A percentile compares a stretch with the other conserved stretches of the same genome.
These are phyloP conservation scores for Neotoma lepida DNA, from an alignment of 2,113 vertebrate species.

Conservation along the genomic window DNA sequence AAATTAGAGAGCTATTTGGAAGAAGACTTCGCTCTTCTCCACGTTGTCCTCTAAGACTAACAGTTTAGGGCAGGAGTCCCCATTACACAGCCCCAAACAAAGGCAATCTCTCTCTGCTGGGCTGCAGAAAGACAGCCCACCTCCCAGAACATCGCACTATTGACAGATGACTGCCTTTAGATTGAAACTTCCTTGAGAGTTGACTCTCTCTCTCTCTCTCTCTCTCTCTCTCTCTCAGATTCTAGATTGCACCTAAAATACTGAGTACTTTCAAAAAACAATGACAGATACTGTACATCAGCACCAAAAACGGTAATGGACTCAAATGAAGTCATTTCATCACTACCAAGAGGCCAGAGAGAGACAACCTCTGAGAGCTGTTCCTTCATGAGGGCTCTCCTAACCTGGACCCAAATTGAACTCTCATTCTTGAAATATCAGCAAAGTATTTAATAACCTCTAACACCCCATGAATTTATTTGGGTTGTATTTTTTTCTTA, in stretches of 20 bases:
- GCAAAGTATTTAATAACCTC: background rate
- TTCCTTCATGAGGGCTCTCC: background rate
- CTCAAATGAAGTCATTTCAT: constrained; percentile 50
- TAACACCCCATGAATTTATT: background rate
- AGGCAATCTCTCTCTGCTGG: background rate
- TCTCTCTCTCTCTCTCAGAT: constrained; percentile 42
- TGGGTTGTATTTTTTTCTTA: constrained; percentile 3
- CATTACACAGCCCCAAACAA: background rate
- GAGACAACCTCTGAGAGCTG: constrained; percentile 14
- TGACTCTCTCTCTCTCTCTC: background rate
- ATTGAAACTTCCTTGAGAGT: constrained; percentile 54
- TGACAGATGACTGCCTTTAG: constrained; percentile 33
- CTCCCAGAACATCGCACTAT: background rate
- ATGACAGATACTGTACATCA: constrained; percentile 36
- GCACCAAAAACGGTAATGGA: constrained; percentile 56
- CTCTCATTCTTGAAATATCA: constrained; percentile 49
- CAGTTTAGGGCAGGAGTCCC: background rate
- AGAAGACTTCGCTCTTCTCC: constrained; percentile 9
- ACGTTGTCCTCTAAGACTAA: constrained; percentile 35
- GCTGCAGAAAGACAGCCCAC: background rate
- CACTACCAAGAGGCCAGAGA: constrained; percentile 29
- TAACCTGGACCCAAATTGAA: constrained; percentile 47
- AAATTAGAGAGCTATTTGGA: constrained; percentile 43
- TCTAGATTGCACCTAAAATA: constrained; percentile 66
- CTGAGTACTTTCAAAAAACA: constrained; percentile 60